A percentile compares a stretch with the other conserved stretches of the same genome.
Evolutionary conservation across 2,888 invertebrate species (phyloP).

Genomic region (Empis livida): DNA sequence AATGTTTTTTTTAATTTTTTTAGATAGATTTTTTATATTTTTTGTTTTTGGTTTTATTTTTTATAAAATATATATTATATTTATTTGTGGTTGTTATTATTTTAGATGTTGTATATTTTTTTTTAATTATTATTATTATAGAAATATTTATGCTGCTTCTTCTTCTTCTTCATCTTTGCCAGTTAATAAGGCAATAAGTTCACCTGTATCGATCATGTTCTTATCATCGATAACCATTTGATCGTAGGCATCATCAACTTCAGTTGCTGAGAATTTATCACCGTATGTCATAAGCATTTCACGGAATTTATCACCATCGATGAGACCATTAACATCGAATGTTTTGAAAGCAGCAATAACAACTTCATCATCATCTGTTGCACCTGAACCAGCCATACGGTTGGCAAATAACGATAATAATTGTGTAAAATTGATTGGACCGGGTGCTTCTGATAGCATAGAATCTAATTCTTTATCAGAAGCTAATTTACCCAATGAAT

Average conservation of each 20-base stretch:
- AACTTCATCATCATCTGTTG: conserved; percentile 81
- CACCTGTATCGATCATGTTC: conserved; percentile 77
- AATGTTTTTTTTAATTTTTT: not conserved
- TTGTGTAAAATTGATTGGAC: conserved; percentile 93
- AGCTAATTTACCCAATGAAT: conserved; percentile 80
- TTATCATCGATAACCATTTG: conserved; percentile 86
- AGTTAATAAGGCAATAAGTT: conserved; percentile 78
- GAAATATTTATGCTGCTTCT: conserved; percentile 31
- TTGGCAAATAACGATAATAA: conserved; percentile 81
- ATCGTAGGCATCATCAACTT: conserved; percentile 85
- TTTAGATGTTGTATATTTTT: not conserved
- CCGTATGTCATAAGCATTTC: conserved; percentile 88
- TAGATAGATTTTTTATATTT: not conserved
- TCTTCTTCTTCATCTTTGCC: conserved; percentile 76
- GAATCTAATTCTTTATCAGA: conserved; percentile 83
- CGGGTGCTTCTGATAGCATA: conserved; percentile 77
- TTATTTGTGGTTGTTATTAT: conserved; percentile 7
- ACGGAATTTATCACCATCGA: conserved; percentile 79
- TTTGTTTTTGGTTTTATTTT: conserved; percentile 8
- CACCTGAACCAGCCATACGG: conserved; percentile 82
- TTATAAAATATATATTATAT: not conserved
- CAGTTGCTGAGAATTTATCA: conserved; percentile 79
- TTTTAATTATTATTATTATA: too few relatives aligned
- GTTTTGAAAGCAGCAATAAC: conserved; percentile 85
- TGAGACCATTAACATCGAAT: conserved; percentile 79